Conservation (phyloP, 2,113 vertebrate species). For the Solenodon paradoxus region DNA sequence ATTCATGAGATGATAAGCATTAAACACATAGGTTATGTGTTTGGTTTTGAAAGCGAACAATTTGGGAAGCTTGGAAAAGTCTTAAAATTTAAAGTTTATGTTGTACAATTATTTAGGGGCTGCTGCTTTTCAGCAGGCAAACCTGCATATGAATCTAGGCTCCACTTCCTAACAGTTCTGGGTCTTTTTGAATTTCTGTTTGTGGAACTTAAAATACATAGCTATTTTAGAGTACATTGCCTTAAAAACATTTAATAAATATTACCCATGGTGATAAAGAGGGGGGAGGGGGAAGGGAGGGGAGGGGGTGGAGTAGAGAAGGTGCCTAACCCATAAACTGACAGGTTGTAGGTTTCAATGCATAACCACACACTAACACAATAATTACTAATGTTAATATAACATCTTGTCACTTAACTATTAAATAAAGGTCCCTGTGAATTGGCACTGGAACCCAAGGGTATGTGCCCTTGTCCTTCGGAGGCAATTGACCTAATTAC, state of each 20-base stretch:
- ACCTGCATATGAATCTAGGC: not conserved
- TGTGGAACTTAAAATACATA: not conserved
- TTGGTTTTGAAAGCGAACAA: not conserved
- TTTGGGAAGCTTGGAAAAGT: not conserved
- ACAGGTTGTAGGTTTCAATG: not conserved
- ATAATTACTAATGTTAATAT: not conserved
- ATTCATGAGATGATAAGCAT: not conserved
- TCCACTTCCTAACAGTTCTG: not conserved
- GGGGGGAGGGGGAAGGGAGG: not conserved
- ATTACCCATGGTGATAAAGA: not conserved
- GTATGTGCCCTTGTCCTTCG: too few species aligned
- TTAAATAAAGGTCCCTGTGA: not conserved
- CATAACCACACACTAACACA: not conserved
- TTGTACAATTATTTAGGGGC: not conserved
- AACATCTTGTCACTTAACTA: not conserved
- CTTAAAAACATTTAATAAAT: not conserved
- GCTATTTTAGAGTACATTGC: not conserved
- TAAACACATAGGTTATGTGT: not conserved
- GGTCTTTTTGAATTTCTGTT: not conserved
- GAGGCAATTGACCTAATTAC: too few species aligned
- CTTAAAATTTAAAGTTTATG: not conserved
- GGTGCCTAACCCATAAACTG: not conserved
- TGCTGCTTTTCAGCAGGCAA: not conserved
- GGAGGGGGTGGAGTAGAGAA: too few species aligned
- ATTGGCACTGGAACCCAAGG: too few species aligned